phyloP scores from a whole-genome alignment of 2,888 invertebrate genomes.

The Lacanobia oleracea region DNA sequence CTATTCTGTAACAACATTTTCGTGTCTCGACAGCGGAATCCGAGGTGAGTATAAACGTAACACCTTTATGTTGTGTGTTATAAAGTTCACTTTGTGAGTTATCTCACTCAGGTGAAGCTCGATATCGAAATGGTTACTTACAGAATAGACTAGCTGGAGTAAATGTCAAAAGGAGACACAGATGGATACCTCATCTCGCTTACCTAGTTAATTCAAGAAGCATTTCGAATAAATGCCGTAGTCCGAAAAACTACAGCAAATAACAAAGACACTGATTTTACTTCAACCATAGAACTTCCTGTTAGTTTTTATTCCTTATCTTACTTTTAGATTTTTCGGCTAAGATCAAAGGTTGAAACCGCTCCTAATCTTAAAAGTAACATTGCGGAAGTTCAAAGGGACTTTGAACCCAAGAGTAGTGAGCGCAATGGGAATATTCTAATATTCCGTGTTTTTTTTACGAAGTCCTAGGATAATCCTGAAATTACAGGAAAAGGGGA shows the following conservation, averaged over 20 bases:
- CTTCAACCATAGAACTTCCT: background rate
- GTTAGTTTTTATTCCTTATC: constrained; percentile 16
- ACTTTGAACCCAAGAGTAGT: background rate
- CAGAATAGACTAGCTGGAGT: no score
- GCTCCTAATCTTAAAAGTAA: constrained; percentile 35
- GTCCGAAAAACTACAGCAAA: background rate
- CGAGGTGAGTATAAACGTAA: no score
- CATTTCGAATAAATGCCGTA: no score
- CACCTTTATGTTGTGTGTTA: no score
- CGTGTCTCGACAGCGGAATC: no score
- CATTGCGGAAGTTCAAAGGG: constrained; percentile 38
- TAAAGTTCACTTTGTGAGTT: no score
- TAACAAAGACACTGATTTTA: background rate
- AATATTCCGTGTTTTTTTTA: constrained; percentile 10
- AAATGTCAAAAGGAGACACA: no score
- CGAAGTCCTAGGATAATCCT: constrained; percentile 3
- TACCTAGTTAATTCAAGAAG: no score
- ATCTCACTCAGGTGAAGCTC: no score
- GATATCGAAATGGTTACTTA: no score
- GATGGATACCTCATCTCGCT: no score
- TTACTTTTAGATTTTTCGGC: constrained; percentile 20
- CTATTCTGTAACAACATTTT: no score
- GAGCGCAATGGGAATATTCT: constrained; percentile 14
- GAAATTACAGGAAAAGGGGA: background rate
- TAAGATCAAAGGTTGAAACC: constrained; percentile 36